These are phyloP conservation scores for Pristis pectinata DNA, from an alignment of 2,797 vertebrate genomes.

Conservation along the genomic window DNA sequence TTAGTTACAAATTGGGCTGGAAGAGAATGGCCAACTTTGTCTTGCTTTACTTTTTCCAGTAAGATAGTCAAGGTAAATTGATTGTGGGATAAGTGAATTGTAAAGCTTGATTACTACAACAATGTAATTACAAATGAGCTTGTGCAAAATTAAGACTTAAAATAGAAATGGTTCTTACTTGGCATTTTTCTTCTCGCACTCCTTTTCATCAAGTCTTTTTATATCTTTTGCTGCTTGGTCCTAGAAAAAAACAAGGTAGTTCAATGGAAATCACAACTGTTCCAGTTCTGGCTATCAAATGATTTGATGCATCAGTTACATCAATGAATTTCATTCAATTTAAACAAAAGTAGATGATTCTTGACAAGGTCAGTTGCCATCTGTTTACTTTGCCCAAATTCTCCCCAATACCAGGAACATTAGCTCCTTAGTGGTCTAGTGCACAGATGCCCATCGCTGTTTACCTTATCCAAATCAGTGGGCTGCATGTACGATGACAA, in stretches of 20 bases:
- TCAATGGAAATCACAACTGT: neutral
- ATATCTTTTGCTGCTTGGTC: slow-evolving; percentile 95
- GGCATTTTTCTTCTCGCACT: slow-evolving; percentile 83
- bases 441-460: neutral
- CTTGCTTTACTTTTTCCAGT: neutral
- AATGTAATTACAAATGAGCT: slow-evolving; percentile 40
- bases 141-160: neutral
- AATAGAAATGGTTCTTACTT: slow-evolving; percentile 73
- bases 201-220: slow-evolving; percentile 92
- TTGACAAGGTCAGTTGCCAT: neutral
- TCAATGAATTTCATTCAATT: neutral
- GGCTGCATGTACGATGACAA: neutral
- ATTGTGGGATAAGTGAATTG: neutral
- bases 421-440: neutral
- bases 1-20: neutral
- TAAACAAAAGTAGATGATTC: neutral
- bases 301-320: neutral
- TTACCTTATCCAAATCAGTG: neutral
- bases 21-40: neutral
- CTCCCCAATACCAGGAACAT: neutral
- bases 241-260: slow-evolving; percentile 57
- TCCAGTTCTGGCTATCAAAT: neutral
- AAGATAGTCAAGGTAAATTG: slow-evolving; percentile 42
- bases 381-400: neutral
- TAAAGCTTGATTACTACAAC: neutral